These are phyloP conservation scores for Leucania comma DNA, from an alignment of 2,888 invertebrate species.

Conservation along the genomic window DNA sequence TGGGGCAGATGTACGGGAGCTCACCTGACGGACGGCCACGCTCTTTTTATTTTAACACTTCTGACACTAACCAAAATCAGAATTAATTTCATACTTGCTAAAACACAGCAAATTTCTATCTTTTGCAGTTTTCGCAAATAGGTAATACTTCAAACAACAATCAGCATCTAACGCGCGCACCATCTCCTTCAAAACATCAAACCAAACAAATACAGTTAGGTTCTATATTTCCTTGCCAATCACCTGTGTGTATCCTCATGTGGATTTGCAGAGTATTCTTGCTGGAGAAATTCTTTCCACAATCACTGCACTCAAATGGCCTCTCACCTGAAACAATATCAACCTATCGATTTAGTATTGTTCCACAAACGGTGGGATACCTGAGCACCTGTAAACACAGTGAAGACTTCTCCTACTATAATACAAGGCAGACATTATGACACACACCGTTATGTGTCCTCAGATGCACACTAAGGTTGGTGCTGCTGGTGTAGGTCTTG, in stretches of 20 bases:
- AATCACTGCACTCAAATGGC: conserved; percentile 77
- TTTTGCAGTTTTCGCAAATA: too few species aligned
- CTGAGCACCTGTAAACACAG: neutral
- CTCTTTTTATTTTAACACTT: neutral
- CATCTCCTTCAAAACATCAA: too few species aligned
- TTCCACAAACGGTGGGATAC: neutral
- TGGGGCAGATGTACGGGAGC: conserved; percentile 81
- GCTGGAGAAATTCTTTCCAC: conserved; percentile 76
- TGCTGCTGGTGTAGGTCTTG: conserved; percentile 76
- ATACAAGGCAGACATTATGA: neutral
- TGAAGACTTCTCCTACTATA: too few species aligned
- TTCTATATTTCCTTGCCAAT: neutral
- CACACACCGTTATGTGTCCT: conserved; percentile 75
- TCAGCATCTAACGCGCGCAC: too few species aligned
- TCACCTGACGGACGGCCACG: conserved; percentile 63
- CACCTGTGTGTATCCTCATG: conserved; percentile 78
- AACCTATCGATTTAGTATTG: neutral
- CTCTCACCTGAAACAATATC: conserved; percentile 76
- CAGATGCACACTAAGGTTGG: conserved; percentile 78
- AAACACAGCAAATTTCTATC: too few species aligned
- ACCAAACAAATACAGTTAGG: too few species aligned
- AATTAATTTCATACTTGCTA: too few species aligned
- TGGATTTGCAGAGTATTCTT: conserved; percentile 77
- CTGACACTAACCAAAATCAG: too few species aligned
- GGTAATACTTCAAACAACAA: too few species aligned